Evolutionary conservation across 1,140 invertebrate species (phyloP).

Genomic region (Neelides sp.): DNA sequence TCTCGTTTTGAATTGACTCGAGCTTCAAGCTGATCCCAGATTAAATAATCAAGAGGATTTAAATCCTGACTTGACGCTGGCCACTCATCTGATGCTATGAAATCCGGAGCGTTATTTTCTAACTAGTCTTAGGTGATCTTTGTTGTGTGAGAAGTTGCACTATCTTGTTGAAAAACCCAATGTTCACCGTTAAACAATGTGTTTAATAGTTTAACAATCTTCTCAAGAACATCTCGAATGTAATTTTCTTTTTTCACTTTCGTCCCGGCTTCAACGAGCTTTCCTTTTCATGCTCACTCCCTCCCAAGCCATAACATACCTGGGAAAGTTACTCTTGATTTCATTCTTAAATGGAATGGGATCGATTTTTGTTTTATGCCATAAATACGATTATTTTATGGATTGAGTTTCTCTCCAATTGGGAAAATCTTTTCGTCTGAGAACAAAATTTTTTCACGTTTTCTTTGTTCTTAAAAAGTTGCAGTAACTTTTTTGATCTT

Average conservation of each 20-base stretch:
- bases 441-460: conserved; percentile 1
- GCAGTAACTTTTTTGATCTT: background rate
- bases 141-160: background rate
- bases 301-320: conserved; percentile 8
- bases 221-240: background rate
- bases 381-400: conserved; percentile 5
- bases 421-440: conserved; percentile 10
- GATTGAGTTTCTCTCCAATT: conserved; percentile 2
- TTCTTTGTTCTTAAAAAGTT: background rate
- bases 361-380: background rate
- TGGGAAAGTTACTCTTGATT: background rate
- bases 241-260: conserved; percentile 6
- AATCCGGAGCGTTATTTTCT: background rate
- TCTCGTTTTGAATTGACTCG: background rate
- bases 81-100: conserved; percentile 9
- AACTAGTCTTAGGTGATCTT: conserved; percentile 4
- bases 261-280: conserved; percentile 4
- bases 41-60: conserved; percentile 7
- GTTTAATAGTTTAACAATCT: conserved; percentile 3
- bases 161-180: conserved; percentile 13
- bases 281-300: conserved; percentile 6
- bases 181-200: conserved; percentile 6
- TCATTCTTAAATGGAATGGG: background rate
- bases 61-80: background rate
- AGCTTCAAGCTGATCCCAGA: conserved; percentile 1